phyloP scores from a whole-genome alignment of 2,113 vertebrate species.

The Malurus elegans region DNA sequence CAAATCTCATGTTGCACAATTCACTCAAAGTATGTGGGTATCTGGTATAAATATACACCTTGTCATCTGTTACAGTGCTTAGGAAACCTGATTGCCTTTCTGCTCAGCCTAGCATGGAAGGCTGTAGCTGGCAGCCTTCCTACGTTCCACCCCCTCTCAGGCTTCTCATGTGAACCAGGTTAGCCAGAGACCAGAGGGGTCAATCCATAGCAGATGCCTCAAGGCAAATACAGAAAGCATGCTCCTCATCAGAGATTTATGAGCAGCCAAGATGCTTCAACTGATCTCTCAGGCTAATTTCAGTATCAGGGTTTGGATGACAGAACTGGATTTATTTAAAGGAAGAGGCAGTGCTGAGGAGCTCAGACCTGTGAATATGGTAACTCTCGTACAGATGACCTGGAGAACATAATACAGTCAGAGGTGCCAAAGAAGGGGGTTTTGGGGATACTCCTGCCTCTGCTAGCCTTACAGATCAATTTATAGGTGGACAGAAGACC shows the following conservation, averaged over 20 bases:
- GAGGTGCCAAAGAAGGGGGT: neutral
- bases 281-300: neutral
- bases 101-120: slow-evolving; percentile 9
- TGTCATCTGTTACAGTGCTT: slow-evolving; percentile 47
- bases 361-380: neutral
- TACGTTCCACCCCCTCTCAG: neutral
- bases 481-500: neutral
- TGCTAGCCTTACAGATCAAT: neutral
- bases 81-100: slow-evolving; percentile 38
- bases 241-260: neutral
- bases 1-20: slow-evolving; percentile 47
- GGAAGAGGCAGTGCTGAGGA: neutral
- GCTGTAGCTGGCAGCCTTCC: slow-evolving; percentile 5
- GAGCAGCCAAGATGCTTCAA: neutral
- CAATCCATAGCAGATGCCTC: neutral
- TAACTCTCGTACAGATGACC: neutral
- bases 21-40: slow-evolving; percentile 33
- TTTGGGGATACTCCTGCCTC: neutral
- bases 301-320: neutral
- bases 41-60: slow-evolving; percentile 62
- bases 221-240: neutral
- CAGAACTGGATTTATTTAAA: neutral
- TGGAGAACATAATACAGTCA: neutral
- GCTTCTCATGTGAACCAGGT: neutral
- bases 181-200: neutral